phyloP scores from a whole-genome alignment of 2,113 vertebrate genomes.

The Onychorhynchus coronatus region DNA sequence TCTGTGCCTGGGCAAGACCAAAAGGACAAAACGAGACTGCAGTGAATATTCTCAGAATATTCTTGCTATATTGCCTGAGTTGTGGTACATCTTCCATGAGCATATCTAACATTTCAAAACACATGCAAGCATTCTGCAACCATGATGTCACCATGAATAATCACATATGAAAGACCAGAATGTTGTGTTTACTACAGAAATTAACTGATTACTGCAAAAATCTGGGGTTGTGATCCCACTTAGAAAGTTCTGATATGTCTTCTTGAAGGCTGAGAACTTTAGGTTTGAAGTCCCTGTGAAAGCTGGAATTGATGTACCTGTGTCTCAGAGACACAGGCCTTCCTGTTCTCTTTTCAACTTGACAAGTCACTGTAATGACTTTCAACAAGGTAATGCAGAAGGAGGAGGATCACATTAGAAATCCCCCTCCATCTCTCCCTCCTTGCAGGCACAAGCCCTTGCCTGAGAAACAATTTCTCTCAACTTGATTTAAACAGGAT shows the following conservation, averaged over 20 bases:
- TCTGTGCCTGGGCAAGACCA: background rate
- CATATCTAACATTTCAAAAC: background rate
- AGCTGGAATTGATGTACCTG: background rate
- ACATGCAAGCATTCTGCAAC: background rate
- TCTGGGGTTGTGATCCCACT: background rate
- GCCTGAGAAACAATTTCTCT: constrained; percentile 7
- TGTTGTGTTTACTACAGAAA: background rate
- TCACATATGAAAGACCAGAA: background rate
- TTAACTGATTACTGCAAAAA: background rate
- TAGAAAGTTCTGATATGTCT: background rate
- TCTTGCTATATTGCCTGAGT: background rate
- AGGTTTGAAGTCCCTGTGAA: background rate
- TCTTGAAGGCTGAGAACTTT: background rate
- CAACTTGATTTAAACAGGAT: constrained; percentile 25
- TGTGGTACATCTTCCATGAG: background rate
- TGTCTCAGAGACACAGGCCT: background rate
- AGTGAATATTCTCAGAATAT: background rate
- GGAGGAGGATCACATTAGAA: background rate
- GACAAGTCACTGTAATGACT: background rate
- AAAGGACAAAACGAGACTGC: background rate
- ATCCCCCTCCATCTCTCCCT: background rate
- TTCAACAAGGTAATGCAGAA: background rate
- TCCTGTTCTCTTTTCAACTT: background rate
- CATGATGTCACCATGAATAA: background rate
- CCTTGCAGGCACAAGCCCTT: background rate